These are phyloP conservation scores for Autographa pulchrina DNA, from an alignment of 2,888 invertebrate genomes.

Conservation along the genomic window DNA sequence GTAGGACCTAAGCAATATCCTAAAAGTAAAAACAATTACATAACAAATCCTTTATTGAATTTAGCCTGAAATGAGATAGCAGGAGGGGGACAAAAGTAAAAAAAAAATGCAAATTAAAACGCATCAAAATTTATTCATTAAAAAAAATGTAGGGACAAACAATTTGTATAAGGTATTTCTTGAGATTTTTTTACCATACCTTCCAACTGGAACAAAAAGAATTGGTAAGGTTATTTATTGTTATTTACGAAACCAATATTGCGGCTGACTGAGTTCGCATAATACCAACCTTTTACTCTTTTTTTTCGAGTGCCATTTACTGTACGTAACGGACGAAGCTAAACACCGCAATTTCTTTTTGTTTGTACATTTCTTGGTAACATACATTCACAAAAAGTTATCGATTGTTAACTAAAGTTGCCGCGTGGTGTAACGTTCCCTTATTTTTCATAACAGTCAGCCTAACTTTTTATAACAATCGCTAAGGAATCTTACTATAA, in stretches of 20 bases:
- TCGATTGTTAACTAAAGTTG: constrained; percentile 6
- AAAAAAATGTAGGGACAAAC: constrained; percentile 6
- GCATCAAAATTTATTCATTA: background rate
- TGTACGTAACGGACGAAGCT: background rate
- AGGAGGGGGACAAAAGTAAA: background rate
- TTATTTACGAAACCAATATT: background rate
- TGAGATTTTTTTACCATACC: constrained; percentile 5
- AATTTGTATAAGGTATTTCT: background rate
- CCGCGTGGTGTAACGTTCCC: constrained; percentile 5
- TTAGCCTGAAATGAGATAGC: no score
- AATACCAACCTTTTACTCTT: constrained; percentile 13
- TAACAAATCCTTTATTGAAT: no score
- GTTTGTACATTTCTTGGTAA: constrained; percentile 8
- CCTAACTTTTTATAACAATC: constrained; percentile 1
- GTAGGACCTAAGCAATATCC: no score
- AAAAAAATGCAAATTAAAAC: background rate
- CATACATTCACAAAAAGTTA: constrained; percentile 10
- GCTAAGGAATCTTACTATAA: background rate
- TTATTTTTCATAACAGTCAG: constrained; percentile 1
- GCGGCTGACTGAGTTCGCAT: background rate
- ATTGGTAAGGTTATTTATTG: background rate
- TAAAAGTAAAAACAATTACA: no score
- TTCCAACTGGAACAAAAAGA: constrained; percentile 8
- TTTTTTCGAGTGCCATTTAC: background rate
- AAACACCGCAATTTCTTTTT: constrained; percentile 5